phyloP scores from a whole-genome alignment of 2,888 invertebrate species.

The Amblyjoppa fuscipennis region DNA sequence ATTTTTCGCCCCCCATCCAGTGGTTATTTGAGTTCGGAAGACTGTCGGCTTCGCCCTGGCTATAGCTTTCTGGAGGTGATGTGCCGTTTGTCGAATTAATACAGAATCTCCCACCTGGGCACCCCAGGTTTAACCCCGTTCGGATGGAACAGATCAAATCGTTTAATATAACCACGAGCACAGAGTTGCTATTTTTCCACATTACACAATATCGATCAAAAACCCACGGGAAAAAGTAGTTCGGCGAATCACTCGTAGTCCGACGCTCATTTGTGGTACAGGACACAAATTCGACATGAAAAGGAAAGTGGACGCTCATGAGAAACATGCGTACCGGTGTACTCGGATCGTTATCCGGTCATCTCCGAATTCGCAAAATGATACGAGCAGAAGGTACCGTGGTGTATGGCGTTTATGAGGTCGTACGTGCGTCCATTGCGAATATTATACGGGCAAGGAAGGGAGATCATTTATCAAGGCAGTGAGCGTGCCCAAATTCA shows the following conservation, averaged over 20 bases:
- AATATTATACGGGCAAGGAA: constrained; percentile 6
- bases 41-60: no score
- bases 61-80: no score
- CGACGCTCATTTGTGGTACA: background rate
- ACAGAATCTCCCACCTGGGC: no score
- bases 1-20: no score
- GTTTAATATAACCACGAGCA: no score
- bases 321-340: constrained; percentile 5
- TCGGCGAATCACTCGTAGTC: background rate
- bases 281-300: background rate
- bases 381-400: background rate
- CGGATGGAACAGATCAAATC: no score
- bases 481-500: constrained; percentile 28
- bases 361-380: background rate
- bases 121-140: no score
- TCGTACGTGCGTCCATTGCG: constrained; percentile 1
- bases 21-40: no score
- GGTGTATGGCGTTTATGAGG: background rate
- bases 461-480: constrained; percentile 16
- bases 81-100: no score
- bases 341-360: background rate
- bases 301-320: background rate
- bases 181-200: no score
- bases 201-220: no score
- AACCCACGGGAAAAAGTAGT: background rate